Percentiles rank a stretch among this genome's conserved stretches.
These are phyloP conservation scores for Podarcis cretensis DNA, from an alignment of 2,113 vertebrate genomes.

Conservation along the genomic window DNA sequence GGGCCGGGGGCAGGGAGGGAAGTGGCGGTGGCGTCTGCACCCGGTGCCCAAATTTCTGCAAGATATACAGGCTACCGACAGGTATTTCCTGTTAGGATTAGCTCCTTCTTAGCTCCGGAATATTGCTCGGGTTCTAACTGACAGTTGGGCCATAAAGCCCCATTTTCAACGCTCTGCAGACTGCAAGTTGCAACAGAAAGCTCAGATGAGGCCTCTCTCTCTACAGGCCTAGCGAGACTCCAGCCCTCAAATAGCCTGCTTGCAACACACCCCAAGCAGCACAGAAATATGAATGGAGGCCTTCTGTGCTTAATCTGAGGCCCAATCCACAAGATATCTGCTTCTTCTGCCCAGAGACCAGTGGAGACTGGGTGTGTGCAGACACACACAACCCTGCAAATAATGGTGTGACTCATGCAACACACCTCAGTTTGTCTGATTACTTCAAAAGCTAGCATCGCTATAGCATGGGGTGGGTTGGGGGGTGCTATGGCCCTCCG, in stretches of 20 bases:
- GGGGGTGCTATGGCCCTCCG: too few relatives aligned
- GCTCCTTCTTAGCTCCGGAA: accelerated
- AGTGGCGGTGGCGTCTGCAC: neutral
- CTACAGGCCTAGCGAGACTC: neutral
- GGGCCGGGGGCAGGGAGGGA: neutral
- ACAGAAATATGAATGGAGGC: neutral
- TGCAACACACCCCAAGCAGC: too few relatives aligned
- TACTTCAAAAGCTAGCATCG: neutral
- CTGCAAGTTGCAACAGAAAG: neutral
- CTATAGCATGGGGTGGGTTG: neutral
- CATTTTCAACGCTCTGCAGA: accelerated
- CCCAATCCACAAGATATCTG: neutral
- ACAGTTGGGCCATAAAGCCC: accelerated
- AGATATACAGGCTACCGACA: accelerated
- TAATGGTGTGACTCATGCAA: too few relatives aligned
- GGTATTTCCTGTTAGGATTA: accelerated
- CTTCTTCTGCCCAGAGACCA: neutral
- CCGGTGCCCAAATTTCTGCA: neutral
- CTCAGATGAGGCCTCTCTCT: too few relatives aligned
- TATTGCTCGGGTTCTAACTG: neutral
- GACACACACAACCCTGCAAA: neutral
- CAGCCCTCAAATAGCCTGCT: neutral
- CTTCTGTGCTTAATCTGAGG: too few relatives aligned
- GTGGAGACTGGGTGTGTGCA: neutral
- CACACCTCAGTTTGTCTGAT: too few relatives aligned